Percentiles rank a stretch among this genome's conserved stretches.
phyloP scores from a whole-genome alignment of 2,113 vertebrate genomes.

The Sinocyclocheilus rhinocerous region DNA sequence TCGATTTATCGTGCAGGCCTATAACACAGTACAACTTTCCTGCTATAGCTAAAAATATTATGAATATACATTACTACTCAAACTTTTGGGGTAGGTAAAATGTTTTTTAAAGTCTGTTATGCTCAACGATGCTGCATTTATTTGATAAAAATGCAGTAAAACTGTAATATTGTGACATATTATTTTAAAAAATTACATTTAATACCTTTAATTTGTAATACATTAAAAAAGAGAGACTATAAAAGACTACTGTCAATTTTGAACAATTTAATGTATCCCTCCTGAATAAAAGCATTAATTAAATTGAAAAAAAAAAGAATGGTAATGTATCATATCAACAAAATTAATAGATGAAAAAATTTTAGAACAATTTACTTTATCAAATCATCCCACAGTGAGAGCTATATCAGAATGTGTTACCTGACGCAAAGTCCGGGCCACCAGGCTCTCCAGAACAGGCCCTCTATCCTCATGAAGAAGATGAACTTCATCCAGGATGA shows the following conservation, averaged over 20 bases:
- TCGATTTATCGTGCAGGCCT: too few relatives aligned
- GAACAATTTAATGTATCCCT: not conserved
- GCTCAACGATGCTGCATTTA: not conserved
- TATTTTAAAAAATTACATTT: too few relatives aligned
- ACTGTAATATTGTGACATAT: not conserved
- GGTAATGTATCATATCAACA: not conserved
- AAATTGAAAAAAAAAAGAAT: not conserved
- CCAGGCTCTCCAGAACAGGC: constrained; percentile 95
- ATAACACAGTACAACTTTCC: not conserved
- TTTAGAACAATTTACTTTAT: not conserved
- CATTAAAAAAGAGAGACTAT: too few relatives aligned
- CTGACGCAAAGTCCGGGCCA: constrained; percentile 95
- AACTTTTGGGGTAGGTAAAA: not conserved
- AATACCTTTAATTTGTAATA: too few relatives aligned
- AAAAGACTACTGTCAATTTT: too few relatives aligned
- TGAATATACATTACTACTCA: not conserved
- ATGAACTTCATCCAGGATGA: constrained; percentile 98
- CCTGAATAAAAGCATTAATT: not conserved
- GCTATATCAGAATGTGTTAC: constrained; percentile 67
- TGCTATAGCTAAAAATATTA: not conserved
- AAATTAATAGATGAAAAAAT: not conserved
- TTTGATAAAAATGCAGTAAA: not conserved
- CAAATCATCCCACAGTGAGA: not conserved
- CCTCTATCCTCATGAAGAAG: constrained; percentile 96
- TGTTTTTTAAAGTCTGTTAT: not conserved